phyloP scores from a whole-genome alignment of 2,888 invertebrate genomes.

The Euplagia quadripunctaria region DNA sequence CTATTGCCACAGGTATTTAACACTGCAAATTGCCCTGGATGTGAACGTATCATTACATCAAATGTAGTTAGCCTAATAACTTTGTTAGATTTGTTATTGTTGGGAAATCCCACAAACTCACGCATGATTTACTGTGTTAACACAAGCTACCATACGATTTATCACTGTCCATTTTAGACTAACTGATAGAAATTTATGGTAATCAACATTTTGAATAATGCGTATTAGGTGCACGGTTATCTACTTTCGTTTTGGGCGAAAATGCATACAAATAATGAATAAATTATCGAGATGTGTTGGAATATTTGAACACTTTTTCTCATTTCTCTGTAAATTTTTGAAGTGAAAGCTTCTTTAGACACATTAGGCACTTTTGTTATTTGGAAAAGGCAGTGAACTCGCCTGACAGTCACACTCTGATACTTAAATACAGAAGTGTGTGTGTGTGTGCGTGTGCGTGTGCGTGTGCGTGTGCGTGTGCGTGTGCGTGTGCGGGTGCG shows the following conservation, averaged over 20 bases:
- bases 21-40: too few species aligned
- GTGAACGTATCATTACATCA: neutral
- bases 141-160: neutral
- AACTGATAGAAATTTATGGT: neutral
- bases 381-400: too few species aligned
- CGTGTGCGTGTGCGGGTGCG: too few species aligned
- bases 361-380: too few species aligned
- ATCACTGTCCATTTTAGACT: neutral
- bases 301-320: neutral
- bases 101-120: neutral
- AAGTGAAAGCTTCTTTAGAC: too few species aligned
- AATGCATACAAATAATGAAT: neutral
- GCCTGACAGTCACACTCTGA: too few species aligned
- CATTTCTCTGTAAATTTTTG: neutral
- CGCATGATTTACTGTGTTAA: constrained; percentile 3
- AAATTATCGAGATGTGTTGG: too few species aligned
- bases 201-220: constrained; percentile 4
- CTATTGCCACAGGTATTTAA: too few species aligned
- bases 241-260: neutral
- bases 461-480: too few species aligned
- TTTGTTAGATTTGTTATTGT: neutral
- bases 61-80: neutral
- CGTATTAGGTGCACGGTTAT: neutral
- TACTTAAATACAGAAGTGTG: too few species aligned
- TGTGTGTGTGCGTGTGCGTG: too few species aligned